Percentiles rank a stretch among this genome's conserved stretches.
Conservation (phyloP, 2,888 invertebrate species). For the Nysson spinosus region DNA sequence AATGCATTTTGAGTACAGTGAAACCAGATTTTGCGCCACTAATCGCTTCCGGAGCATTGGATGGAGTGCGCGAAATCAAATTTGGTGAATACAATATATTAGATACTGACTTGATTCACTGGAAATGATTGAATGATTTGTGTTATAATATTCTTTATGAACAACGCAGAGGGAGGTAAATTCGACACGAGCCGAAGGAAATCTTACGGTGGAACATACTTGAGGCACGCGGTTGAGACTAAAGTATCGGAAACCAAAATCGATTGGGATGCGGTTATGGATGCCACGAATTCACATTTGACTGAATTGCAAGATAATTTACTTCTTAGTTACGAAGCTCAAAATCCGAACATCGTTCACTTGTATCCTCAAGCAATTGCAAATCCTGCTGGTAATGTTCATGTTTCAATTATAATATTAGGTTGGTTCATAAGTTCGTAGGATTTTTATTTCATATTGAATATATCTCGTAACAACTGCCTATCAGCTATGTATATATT, state of each 20-base stretch:
- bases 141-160: no score
- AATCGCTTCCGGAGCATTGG: slow-evolving; percentile 72
- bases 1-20: slow-evolving; percentile 73
- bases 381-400: slow-evolving; percentile 69
- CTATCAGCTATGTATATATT: no score
- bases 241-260: slow-evolving; percentile 77
- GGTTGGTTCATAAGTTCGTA: no score
- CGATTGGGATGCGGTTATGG: slow-evolving; percentile 82
- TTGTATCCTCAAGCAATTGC: slow-evolving; percentile 77
- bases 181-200: slow-evolving; percentile 69
- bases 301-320: slow-evolving; percentile 82
- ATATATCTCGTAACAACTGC: no score
- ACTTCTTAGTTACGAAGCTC: slow-evolving; percentile 82
- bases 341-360: slow-evolving; percentile 80
- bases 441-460: no score
- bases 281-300: slow-evolving; percentile 78
- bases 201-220: slow-evolving; percentile 70
- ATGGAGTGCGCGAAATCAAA: slow-evolving; percentile 69
- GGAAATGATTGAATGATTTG: no score
- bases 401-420: no score
- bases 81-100: slow-evolving; percentile 69
- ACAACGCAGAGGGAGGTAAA: slow-evolving; percentile 65
- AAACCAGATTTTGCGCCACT: slow-evolving; percentile 74
- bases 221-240: slow-evolving; percentile 68
- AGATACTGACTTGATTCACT: background rate